phyloP scores from a whole-genome alignment of 2,797 vertebrate species.

The Macroramphosus scolopax region DNA sequence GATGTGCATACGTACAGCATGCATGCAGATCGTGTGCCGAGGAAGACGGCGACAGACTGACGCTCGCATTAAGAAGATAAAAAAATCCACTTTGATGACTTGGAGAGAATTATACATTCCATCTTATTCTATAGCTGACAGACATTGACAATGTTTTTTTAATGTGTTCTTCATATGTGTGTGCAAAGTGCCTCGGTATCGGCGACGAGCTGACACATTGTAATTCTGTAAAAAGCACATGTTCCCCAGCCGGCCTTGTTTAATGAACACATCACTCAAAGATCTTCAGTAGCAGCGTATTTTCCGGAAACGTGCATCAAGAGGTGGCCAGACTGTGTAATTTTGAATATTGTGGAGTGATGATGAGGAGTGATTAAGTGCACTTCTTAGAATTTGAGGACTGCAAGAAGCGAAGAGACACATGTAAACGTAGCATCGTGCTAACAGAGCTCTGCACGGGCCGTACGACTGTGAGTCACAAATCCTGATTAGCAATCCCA shows the following conservation, averaged over 20 bases:
- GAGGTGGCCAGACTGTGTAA: background rate
- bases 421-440: constrained; percentile 22
- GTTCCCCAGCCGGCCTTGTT: constrained; percentile 17
- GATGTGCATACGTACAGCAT: too few relatives aligned
- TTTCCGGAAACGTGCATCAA: constrained; percentile 12
- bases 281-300: constrained; percentile 16
- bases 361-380: constrained; percentile 16
- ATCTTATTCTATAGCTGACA: too few relatives aligned
- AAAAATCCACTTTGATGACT: too few relatives aligned
- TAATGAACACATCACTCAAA: constrained; percentile 49
- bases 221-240: constrained; percentile 45
- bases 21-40: too few relatives aligned
- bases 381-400: background rate
- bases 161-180: too few relatives aligned
- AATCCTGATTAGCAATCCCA: too few relatives aligned
- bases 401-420: constrained; percentile 15
- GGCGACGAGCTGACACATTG: constrained; percentile 36
- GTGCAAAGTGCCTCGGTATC: constrained; percentile 28
- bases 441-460: constrained; percentile 13
- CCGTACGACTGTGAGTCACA: background rate
- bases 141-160: too few relatives aligned
- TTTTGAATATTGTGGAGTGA: background rate
- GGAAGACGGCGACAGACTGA: too few relatives aligned
- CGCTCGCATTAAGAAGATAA: too few relatives aligned
- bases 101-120: too few relatives aligned